Evolutionary conservation across 2,797 vertebrate genomes (phyloP).

Genomic region (Lepus townsendii): DNA sequence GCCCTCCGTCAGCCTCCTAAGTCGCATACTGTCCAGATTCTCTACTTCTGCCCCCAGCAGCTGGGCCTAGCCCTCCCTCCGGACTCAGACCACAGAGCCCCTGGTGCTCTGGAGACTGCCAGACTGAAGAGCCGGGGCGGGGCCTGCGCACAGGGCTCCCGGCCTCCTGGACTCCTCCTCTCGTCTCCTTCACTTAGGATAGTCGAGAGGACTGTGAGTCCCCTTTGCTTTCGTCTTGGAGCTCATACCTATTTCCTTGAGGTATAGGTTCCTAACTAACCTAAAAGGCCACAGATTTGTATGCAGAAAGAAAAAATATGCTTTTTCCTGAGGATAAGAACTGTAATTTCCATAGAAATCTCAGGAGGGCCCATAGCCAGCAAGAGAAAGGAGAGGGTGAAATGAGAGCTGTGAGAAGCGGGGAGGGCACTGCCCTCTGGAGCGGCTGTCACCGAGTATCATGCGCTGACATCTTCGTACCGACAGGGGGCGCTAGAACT

Average conservation of each 20-base stretch:
- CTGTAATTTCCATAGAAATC: slow-evolving; percentile 14
- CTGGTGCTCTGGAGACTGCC: background rate
- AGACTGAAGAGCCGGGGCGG: too few species aligned
- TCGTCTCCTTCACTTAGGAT: background rate
- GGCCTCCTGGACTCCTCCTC: background rate
- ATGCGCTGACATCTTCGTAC: background rate
- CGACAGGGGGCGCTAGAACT: slow-evolving; percentile 74
- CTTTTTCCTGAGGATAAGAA: slow-evolving; percentile 18
- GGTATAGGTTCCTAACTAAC: slow-evolving; percentile 29
- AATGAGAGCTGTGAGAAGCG: too few species aligned
- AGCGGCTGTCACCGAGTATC: background rate
- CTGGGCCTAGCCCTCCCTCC: background rate
- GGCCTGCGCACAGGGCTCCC: background rate
- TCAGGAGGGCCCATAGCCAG: background rate
- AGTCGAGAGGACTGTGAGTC: background rate
- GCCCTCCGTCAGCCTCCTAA: background rate
- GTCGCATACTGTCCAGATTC: background rate
- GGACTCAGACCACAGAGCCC: background rate
- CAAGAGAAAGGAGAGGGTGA: background rate
- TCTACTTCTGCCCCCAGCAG: background rate
- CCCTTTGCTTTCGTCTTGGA: background rate
- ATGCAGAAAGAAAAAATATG: background rate
- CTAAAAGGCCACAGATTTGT: background rate
- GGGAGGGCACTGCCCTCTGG: background rate
- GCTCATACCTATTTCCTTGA: background rate